Percentiles rank a stretch among this genome's conserved stretches.
These are phyloP conservation scores for Bactericera cockerelli DNA, from an alignment of 1,140 invertebrate species.

Conservation along the genomic window DNA sequence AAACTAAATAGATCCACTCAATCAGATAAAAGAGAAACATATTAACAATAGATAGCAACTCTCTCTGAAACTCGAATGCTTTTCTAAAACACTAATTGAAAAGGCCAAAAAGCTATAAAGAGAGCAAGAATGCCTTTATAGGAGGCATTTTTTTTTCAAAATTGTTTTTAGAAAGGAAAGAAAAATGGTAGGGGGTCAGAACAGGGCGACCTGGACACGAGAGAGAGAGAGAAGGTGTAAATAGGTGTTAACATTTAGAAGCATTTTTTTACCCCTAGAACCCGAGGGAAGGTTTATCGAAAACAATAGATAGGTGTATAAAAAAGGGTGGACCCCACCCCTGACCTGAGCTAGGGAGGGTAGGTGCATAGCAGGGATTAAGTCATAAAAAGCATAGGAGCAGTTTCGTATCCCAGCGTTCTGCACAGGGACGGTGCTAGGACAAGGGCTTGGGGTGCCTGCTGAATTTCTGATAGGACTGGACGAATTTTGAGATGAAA, in stretches of 20 bases:
- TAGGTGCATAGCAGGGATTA: too few species aligned
- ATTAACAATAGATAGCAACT: too few species aligned
- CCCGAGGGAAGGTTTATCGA: slow-evolving; percentile 2
- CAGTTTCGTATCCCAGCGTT: too few species aligned
- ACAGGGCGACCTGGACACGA: not conserved
- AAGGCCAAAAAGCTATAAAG: not conserved
- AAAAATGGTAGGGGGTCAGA: slow-evolving; percentile 7
- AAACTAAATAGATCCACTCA: too few species aligned
- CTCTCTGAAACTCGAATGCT: too few species aligned
- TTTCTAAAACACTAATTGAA: too few species aligned
- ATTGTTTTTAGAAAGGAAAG: not conserved
- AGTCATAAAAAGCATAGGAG: too few species aligned
- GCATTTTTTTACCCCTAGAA: not conserved
- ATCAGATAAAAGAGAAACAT: too few species aligned
- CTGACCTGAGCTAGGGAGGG: not conserved
- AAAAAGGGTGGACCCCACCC: slow-evolving; percentile 3
- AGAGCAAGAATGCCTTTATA: not conserved
- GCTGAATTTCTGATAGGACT: too few species aligned
- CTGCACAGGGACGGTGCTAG: too few species aligned
- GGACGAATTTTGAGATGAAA: too few species aligned
- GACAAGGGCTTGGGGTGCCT: too few species aligned
- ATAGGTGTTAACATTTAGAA: not conserved
- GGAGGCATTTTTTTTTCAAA: not conserved
- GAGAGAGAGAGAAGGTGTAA: not conserved
- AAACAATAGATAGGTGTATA: slow-evolving; percentile 2